Evolutionary conservation across 2,113 vertebrate species (phyloP).

Genomic region (Progne subis): DNA sequence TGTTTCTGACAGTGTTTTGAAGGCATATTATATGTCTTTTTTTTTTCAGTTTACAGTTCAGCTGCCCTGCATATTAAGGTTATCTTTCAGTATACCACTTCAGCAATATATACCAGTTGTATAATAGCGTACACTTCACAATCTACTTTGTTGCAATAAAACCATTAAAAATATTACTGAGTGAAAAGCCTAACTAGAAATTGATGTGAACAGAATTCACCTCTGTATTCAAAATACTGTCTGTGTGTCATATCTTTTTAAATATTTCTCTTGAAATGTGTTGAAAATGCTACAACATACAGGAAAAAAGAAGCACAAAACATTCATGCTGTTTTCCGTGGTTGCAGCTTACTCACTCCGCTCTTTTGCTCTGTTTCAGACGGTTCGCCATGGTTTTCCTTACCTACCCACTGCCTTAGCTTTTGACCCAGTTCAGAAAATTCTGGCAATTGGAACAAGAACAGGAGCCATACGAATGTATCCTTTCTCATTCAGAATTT

Average conservation of each 20-base stretch:
- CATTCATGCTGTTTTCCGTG: neutral
- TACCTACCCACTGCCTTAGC: conserved; percentile 93
- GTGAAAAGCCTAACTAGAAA: neutral
- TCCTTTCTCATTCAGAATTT: conserved; percentile 80
- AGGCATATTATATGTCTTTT: neutral
- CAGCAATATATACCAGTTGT: neutral
- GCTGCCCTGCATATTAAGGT: neutral
- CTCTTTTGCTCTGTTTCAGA: conserved; percentile 81
- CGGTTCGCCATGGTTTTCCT: conserved; percentile 95
- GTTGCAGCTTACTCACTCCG: neutral
- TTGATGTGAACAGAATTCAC: neutral
- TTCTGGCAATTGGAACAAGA: conserved; percentile 92
- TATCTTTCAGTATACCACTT: neutral
- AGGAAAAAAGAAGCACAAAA: neutral
- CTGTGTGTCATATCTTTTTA: neutral
- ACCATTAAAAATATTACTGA: neutral
- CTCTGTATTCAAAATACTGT: neutral
- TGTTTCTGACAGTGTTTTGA: conserved; percentile 4
- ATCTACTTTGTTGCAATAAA: neutral
- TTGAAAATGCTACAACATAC: neutral
- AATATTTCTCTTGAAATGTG: neutral
- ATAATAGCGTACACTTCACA: neutral
- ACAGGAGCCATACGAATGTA: conserved; percentile 96
- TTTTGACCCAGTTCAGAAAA: conserved; percentile 97
- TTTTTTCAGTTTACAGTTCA: neutral